These are phyloP conservation scores for Coracopsis vasa DNA, from an alignment of 2,113 vertebrate species.

Conservation along the genomic window DNA sequence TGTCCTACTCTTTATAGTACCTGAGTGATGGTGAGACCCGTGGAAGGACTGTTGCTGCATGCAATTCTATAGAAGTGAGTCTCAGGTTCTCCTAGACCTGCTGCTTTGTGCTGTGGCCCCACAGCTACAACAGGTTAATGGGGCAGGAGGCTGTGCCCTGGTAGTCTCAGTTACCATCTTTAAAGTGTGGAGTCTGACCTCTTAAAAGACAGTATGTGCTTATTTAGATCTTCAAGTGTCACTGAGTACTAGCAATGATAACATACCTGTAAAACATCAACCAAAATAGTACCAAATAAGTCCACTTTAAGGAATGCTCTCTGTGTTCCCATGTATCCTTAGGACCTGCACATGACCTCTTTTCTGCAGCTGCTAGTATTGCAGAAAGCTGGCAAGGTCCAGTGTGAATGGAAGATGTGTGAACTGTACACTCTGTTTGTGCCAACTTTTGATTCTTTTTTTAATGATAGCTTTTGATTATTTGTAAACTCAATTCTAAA, in stretches of 20 bases:
- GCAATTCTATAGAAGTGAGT: neutral
- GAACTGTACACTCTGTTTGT: neutral
- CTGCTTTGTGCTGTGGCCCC: neutral
- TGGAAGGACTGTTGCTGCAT: neutral
- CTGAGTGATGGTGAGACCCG: neutral
- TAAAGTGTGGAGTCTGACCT: neutral
- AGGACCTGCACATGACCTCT: neutral
- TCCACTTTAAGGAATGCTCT: neutral
- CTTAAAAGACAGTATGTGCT: neutral
- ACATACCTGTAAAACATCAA: slow-evolving; percentile 32
- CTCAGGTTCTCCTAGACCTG: neutral
- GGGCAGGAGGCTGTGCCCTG: neutral
- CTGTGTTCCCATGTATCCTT: neutral
- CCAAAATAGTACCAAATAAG: neutral
- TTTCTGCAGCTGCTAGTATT: neutral
- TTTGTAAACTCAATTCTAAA: neutral
- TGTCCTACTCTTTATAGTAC: neutral
- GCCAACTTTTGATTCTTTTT: neutral
- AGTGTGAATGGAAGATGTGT: neutral
- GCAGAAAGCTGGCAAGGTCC: neutral
- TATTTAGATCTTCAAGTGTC: neutral
- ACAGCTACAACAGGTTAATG: neutral
- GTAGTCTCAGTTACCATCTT: neutral
- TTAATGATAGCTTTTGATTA: neutral
- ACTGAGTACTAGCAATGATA: slow-evolving; percentile 3